A percentile compares a stretch with the other conserved stretches of the same genome.
Evolutionary conservation across 2,888 invertebrate species (phyloP).

Genomic region (Agrilus biguttatus): DNA sequence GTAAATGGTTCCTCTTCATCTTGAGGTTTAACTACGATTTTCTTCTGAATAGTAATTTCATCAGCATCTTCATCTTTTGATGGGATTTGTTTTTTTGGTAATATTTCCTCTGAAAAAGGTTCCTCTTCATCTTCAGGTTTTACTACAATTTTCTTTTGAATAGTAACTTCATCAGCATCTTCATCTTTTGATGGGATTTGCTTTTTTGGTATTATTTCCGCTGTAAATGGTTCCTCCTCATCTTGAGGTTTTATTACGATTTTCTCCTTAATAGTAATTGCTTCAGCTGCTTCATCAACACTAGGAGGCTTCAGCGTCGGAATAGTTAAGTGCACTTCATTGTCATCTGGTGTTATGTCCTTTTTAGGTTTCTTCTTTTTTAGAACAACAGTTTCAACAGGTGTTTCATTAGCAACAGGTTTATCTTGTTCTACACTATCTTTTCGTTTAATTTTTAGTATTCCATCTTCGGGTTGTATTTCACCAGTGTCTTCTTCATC

Average conservation of each 20-base stretch:
- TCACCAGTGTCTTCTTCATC: background rate
- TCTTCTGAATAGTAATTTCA: conserved; percentile 12
- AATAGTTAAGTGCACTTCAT: conserved; percentile 12
- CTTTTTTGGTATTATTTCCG: conserved; percentile 8
- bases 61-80: conserved; percentile 17
- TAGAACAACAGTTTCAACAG: conserved; percentile 15
- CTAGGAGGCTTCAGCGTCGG: conserved; percentile 4
- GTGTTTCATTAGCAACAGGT: conserved; percentile 16
- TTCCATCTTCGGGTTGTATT: conserved; percentile 7
- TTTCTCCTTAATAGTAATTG: conserved; percentile 50
- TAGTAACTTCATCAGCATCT: conserved; percentile 36
- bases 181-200: conserved; percentile 18
- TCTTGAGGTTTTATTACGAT: background rate
- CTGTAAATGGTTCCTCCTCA: conserved; percentile 5
- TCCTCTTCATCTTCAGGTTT: conserved; percentile 1
- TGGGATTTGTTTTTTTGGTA: conserved; percentile 14
- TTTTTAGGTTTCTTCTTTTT: conserved; percentile 22
- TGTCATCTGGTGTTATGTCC: conserved; percentile 9
- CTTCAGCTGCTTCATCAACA: conserved; percentile 33
- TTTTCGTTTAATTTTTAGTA: conserved; percentile 19
- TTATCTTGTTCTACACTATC: conserved; percentile 12
- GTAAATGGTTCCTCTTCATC: conserved; percentile 19
- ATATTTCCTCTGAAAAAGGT: conserved; percentile 6
- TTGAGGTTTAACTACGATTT: conserved; percentile 9
- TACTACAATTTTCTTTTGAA: conserved; percentile 36